These are phyloP conservation scores for Ochlodes sylvanus DNA, from an alignment of 2,888 invertebrate genomes.

Conservation along the genomic window DNA sequence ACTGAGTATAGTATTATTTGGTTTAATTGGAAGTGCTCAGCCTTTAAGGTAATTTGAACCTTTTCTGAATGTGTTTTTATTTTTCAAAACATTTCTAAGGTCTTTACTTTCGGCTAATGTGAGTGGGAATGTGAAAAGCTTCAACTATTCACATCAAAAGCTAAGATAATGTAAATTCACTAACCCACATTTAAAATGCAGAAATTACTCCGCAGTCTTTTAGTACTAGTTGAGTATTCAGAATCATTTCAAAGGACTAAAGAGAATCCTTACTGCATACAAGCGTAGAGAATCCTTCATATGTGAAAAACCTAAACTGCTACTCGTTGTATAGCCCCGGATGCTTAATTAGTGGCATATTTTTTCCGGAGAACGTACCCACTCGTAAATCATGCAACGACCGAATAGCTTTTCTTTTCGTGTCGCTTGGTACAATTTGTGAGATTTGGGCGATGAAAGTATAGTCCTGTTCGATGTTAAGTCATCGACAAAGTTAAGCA, in stretches of 20 bases:
- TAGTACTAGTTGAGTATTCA: slow-evolving; percentile 4
- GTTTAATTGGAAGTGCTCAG: neutral
- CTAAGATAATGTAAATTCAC: slow-evolving; percentile 3
- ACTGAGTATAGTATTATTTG: neutral
- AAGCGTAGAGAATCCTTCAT: slow-evolving; percentile 10
- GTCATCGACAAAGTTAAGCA: too few relatives aligned
- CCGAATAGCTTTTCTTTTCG: slow-evolving; percentile 21
- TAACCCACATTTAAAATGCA: slow-evolving; percentile 27
- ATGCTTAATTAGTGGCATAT: slow-evolving; percentile 29
- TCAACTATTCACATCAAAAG: slow-evolving; percentile 2
- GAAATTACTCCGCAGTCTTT: neutral
- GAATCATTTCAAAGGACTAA: slow-evolving; percentile 12
- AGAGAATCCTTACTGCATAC: slow-evolving; percentile 12
- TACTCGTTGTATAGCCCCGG: slow-evolving; percentile 6
- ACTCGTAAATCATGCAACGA: slow-evolving; percentile 12
- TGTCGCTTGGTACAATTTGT: slow-evolving; percentile 2
- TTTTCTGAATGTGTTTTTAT: neutral
- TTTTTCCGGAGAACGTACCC: slow-evolving; percentile 10
- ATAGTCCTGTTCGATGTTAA: too few relatives aligned
- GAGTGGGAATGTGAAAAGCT: neutral
- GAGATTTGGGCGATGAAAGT: neutral
- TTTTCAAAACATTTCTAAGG: neutral
- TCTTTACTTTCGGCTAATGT: neutral
- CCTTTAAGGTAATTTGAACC: neutral
- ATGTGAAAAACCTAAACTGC: slow-evolving; percentile 13